Evolutionary conservation across 2,888 invertebrate species (phyloP), one percentile per base, ranked within the genome.

Genomic region (Smittia aterrima): DNA sequence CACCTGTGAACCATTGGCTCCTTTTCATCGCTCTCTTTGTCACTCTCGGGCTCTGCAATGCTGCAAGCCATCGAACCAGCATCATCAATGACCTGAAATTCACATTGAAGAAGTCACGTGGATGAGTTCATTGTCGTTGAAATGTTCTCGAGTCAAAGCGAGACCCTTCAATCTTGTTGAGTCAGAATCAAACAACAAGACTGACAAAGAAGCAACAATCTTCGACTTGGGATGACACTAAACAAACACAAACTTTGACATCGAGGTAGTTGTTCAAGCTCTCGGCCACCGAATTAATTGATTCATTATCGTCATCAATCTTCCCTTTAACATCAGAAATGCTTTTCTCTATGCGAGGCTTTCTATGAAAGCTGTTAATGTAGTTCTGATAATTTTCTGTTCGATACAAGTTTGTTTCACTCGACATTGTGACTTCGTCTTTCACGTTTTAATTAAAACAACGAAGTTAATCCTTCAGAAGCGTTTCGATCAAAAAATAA

Each of bases 251-350:
- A 58, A 58, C 58, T 58, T 74, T 74, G 13, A 74, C 18, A 47
- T 74, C 74, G 13, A 74, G 53, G 25, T 74, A 74, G 25, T 74
- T 74, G 32, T 47, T 66, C 20, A 74, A 47, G 18, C 66, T 66
- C 22, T 74, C 74, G 4, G 74, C 74, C 9, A 74, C 74, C 6
- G 74, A 74, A 66, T 66, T 74, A 11, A 74, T 27, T 74, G 74
- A 74, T n/a, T 74, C 74, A 41, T 62, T 27, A 41, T 74, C 74
- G 1, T 47, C 74, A 27, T 74, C 74, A n/a, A n/a, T 7, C 16
- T 32, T 22, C 18, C 41, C 24, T 32, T 18, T 9, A 24, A 62
- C 40, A 62, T 72, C 72, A 24, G 54, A 54, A 13, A 62, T 24
- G 32, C 72, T 72, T 62, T 72, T 72, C 13, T 3, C 62, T 3